These are phyloP conservation scores for Panthera uncia DNA, from an alignment of 2,113 vertebrate genomes.

Conservation along the genomic window DNA sequence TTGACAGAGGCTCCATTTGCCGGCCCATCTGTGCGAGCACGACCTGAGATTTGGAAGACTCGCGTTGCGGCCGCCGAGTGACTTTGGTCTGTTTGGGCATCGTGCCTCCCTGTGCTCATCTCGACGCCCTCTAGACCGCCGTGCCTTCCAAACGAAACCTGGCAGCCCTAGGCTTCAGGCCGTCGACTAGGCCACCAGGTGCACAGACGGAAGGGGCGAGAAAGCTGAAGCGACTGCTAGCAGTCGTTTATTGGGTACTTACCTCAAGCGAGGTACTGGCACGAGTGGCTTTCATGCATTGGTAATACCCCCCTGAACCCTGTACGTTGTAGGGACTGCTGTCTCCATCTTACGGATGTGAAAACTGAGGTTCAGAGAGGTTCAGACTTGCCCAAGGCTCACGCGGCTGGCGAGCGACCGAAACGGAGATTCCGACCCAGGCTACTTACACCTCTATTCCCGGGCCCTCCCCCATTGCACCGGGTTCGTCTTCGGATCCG, in stretches of 20 bases:
- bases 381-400: background rate
- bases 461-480: background rate
- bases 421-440: background rate
- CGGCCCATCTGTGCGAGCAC: background rate
- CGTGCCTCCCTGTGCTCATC: background rate
- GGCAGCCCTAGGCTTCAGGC: background rate
- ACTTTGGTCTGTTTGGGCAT: background rate
- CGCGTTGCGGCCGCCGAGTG: background rate
- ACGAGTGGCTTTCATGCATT: background rate
- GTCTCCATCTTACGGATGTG: background rate
- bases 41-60: constrained; percentile 22
- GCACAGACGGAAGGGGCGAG: background rate
- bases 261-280: background rate
- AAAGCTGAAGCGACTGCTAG: background rate
- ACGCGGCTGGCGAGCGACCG: background rate
- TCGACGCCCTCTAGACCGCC: background rate
- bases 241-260: background rate
- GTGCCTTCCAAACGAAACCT: background rate
- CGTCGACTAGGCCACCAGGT: background rate
- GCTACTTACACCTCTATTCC: background rate
- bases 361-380: background rate
- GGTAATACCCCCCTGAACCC: background rate
- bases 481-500: background rate
- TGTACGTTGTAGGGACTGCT: background rate
- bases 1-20: background rate